Evolutionary conservation across 2,888 invertebrate genomes (phyloP), one percentile per base, ranked within the genome.

Genomic region (Cloeon dipterum): DNA sequence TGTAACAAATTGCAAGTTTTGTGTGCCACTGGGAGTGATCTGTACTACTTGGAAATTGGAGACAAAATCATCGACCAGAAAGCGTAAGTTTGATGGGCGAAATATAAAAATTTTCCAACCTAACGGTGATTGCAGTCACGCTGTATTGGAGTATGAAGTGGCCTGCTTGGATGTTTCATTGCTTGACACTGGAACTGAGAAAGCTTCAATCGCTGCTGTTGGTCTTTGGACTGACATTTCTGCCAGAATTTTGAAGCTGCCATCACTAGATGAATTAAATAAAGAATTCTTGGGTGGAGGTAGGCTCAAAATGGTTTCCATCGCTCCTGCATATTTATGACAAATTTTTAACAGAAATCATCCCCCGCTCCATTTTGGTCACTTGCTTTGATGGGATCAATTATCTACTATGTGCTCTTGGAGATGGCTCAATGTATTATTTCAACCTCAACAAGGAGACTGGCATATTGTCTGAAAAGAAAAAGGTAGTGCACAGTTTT

Each of bases 151-250:
- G 19, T 79, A 89, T 50, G 96, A 98, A 59, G 82, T 96, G 32
- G 93, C 98, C 4, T 98, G 96, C 56, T 57, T 98, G 37, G 94
- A 96, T 59, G 70, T 96, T 35, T 85, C 86, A 3, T 83, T 89
- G 2, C 52, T 81, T 14, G 68, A 68, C 35, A 65, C 66, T 32
- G 65, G 65, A 2, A 63, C 65, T 4, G 63, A 55, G 1, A 66
- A 66, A 38, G 72, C 75, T 0, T 69, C 74, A 36, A 62, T 89
- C 40, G 76, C 85, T 25, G 89, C 89, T 13, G 85, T 94, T 8
- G 94, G 94, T 0, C 62, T 96, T 34, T 98, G 98, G 98, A 93
- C 88, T 1, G 93, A 96, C 51, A 91, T 94, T 48, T 89, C 89
- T 0, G 85, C 88, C 21, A 65, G 88, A 10, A 72, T 94, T 42